A percentile compares a stretch with the other conserved stretches of the same genome.
Conservation (phyloP, 2,888 invertebrate species). For the Emmelina monodactyla region DNA sequence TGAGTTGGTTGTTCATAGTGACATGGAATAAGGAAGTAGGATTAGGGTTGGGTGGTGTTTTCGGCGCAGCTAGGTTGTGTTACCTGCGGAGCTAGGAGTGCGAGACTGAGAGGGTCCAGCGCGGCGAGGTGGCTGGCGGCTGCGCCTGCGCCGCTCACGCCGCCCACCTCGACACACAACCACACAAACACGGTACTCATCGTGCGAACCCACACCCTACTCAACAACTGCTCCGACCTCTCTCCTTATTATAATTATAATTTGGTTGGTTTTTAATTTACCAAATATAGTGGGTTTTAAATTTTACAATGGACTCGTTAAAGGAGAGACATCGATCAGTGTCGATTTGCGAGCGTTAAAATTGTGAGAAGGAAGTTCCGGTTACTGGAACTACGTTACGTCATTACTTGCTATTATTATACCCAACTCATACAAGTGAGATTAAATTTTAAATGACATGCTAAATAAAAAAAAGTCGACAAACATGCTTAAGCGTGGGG, state of each 20-base stretch:
- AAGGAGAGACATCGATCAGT: conserved; percentile 31
- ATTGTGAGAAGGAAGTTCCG: conserved; percentile 37
- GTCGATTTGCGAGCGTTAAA: conserved; percentile 45
- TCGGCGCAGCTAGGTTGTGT: conserved; percentile 26
- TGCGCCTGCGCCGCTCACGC: conserved; percentile 63
- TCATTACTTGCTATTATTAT: conserved; percentile 26
- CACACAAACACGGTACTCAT: conserved; percentile 65
- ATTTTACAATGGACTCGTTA: too few species aligned
- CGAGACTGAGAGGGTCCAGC: conserved; percentile 65
- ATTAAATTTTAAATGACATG: conserved; percentile 53
- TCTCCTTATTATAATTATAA: conserved; percentile 16
- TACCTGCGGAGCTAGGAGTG: conserved; percentile 64
- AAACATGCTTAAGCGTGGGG: conserved; percentile 57
- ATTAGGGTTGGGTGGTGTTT: conserved; percentile 24
- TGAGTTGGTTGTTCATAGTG: too few species aligned
- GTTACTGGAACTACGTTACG: conserved; percentile 28
- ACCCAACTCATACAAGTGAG: conserved; percentile 50
- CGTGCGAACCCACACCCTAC: conserved; percentile 36
- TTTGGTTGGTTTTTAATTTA: too few species aligned
- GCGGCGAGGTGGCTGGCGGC: conserved; percentile 65
- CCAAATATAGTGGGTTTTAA: too few species aligned
- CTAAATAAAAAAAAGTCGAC: conserved; percentile 49
- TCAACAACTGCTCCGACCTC: conserved; percentile 13
- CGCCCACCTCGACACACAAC: conserved; percentile 69
- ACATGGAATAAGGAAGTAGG: background rate